These are phyloP conservation scores for Harpalus rufipes DNA, from an alignment of 2,888 invertebrate genomes.

Conservation along the genomic window DNA sequence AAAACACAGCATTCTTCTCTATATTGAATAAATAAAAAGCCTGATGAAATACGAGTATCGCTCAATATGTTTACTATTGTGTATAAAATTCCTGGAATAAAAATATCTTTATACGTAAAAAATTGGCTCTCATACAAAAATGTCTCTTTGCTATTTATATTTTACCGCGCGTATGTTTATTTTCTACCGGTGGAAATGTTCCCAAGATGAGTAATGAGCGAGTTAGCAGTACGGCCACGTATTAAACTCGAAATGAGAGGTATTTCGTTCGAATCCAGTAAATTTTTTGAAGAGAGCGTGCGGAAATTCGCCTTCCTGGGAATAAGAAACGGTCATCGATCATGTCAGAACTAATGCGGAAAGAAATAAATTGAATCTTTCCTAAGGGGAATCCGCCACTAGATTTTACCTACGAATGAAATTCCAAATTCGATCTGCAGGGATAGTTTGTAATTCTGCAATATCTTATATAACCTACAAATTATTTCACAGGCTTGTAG, in stretches of 20 bases:
- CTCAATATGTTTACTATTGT: neutral
- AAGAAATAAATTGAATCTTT: constrained; percentile 64
- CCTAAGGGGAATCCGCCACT: constrained; percentile 45
- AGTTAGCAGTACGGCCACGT: constrained; percentile 30
- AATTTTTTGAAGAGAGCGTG: constrained; percentile 38
- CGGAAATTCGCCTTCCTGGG: constrained; percentile 29
- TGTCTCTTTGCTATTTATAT: constrained; percentile 12
- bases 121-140: constrained; percentile 7
- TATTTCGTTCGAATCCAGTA: constrained; percentile 51
- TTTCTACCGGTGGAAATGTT: neutral
- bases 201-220: constrained; percentile 28
- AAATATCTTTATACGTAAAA: neutral
- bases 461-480: neutral
- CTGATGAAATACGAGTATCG: neutral
- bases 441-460: neutral
- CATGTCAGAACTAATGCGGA: constrained; percentile 56
- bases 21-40: neutral
- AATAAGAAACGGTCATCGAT: constrained; percentile 56
- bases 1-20: no score
- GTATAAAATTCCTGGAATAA: neutral
- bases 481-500: no score
- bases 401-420: constrained; percentile 38
- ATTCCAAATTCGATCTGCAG: constrained; percentile 43
- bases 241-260: constrained; percentile 36
- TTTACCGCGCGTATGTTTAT: neutral